phyloP scores from a whole-genome alignment of 2,797 vertebrate genomes.

The Thamnophis elegans region DNA sequence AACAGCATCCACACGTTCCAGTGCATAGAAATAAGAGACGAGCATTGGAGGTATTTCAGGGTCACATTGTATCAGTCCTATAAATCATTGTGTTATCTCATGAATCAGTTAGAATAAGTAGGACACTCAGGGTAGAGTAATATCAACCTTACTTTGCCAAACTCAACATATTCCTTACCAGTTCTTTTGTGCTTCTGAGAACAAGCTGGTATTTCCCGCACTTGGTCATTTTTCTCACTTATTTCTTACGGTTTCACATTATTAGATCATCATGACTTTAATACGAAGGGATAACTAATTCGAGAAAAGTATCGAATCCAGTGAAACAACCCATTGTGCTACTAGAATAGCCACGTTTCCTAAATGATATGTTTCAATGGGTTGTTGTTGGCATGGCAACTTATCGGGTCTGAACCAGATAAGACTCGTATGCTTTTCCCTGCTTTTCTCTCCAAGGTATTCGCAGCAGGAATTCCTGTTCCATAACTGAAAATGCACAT shows the following conservation, averaged over 20 bases:
- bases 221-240: not conserved
- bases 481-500: not conserved
- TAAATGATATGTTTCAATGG: constrained; percentile 58
- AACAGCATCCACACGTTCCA: constrained; percentile 10
- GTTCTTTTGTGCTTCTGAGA: not conserved
- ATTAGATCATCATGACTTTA: not conserved
- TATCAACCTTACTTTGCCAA: constrained; percentile 4
- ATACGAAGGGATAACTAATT: constrained; percentile 30
- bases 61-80: not conserved
- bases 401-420: constrained; percentile 55
- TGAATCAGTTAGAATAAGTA: not conserved
- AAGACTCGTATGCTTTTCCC: constrained; percentile 42
- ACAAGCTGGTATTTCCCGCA: not conserved
- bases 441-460: constrained; percentile 34
- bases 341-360: constrained; percentile 51
- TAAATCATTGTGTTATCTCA: not conserved
- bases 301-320: constrained; percentile 16
- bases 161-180: constrained; percentile 22
- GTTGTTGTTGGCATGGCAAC: constrained; percentile 63
- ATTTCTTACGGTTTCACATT: not conserved
- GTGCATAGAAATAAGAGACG: constrained; percentile 14
- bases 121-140: not conserved
- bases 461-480: constrained; percentile 51
- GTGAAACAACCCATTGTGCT: constrained; percentile 55
- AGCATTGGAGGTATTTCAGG: constrained; percentile 16